These are phyloP conservation scores for Diaperis boleti DNA, from an alignment of 2,888 invertebrate species.

Conservation along the genomic window DNA sequence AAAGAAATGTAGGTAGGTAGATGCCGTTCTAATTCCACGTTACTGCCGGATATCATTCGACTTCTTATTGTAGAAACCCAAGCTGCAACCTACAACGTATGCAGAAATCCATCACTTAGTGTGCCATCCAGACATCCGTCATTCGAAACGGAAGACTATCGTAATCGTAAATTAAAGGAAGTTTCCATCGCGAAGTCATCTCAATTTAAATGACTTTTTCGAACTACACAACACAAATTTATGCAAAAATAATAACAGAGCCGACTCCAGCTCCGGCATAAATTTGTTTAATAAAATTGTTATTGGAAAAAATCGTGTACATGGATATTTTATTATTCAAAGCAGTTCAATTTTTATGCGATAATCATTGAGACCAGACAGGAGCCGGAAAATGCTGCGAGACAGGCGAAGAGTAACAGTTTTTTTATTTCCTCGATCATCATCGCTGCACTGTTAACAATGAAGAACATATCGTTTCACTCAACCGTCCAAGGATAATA, in stretches of 20 bases:
- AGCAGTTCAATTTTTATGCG: conserved; percentile 12
- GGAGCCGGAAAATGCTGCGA: not conserved
- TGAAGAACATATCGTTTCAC: conserved; percentile 33
- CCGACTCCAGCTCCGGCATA: conserved; percentile 10
- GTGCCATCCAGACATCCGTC: conserved; percentile 3
- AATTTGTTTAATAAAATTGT: conserved; percentile 33
- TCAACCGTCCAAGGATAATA: conserved; percentile 43
- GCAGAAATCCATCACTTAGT: not conserved
- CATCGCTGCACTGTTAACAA: conserved; percentile 11
- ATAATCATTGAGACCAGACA: too few species aligned
- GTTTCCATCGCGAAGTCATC: conserved; percentile 23
- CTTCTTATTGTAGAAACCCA: conserved; percentile 2
- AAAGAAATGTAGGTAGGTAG: conserved; percentile 2
- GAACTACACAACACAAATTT: conserved; percentile 13
- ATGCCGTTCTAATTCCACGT: conserved; percentile 5
- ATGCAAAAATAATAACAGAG: conserved; percentile 26
- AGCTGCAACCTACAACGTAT: not conserved
- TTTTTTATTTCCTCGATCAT: conserved; percentile 22
- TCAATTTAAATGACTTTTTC: conserved; percentile 21
- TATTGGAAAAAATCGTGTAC: not conserved
- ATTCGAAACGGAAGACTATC: conserved; percentile 8
- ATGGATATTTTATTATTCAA: conserved; percentile 25
- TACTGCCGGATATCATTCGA: not conserved
- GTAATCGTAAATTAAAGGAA: conserved; percentile 25
- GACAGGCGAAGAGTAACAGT: not conserved